Conservation (phyloP, 2,797 vertebrate genomes). For the Luscinia megarhynchos region DNA sequence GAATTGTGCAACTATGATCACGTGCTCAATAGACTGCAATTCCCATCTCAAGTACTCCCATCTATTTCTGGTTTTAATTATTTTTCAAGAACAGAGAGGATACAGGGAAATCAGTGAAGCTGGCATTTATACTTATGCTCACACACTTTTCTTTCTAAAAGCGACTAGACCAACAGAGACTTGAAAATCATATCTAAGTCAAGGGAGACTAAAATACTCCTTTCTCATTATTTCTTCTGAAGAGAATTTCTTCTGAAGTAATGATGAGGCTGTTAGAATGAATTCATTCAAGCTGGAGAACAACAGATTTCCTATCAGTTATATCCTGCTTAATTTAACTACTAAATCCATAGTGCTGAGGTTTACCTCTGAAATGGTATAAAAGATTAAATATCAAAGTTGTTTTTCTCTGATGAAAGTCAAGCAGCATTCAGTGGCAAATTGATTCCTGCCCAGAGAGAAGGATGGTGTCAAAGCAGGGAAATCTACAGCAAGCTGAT, state of each 20-base stretch:
- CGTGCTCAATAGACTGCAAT: not conserved
- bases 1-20: not conserved
- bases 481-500: not conserved
- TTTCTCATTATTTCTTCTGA: constrained; percentile 51
- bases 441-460: constrained; percentile 10
- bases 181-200: constrained; percentile 32
- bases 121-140: not conserved
- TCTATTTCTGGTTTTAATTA: constrained; percentile 42
- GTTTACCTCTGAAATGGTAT: constrained; percentile 41
- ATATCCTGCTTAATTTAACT: constrained; percentile 18
- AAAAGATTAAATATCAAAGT: constrained; percentile 44
- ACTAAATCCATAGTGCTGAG: not conserved
- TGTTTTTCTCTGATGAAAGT: not conserved
- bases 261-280: constrained; percentile 8
- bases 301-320: constrained; percentile 17
- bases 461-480: not conserved
- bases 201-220: constrained; percentile 29
- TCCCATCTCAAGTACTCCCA: not conserved
- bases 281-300: constrained; percentile 12
- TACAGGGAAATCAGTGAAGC: not conserved
- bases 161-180: not conserved
- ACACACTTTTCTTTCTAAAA: constrained; percentile 15
- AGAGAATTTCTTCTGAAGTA: constrained; percentile 50
- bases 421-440: not conserved
- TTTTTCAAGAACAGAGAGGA: constrained; percentile 16